Percentiles rank a stretch among this genome's conserved stretches.
These are phyloP conservation scores for Eulemur macaco DNA, from an alignment of 2,113 vertebrate genomes.

Conservation along the genomic window DNA sequence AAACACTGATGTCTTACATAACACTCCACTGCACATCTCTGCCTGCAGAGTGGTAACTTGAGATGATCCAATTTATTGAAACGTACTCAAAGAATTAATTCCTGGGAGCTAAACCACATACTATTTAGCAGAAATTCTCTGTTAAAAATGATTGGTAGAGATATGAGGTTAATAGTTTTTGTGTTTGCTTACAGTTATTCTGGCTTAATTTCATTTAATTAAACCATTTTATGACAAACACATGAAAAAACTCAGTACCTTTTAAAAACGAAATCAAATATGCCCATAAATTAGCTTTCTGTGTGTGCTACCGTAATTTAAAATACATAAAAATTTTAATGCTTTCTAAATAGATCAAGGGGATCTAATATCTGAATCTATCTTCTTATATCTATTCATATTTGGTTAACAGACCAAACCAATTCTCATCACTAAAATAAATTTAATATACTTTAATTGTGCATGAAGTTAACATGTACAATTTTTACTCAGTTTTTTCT, in stretches of 20 bases:
- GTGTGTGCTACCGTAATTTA: neutral
- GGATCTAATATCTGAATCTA: neutral
- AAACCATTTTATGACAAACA: constrained; percentile 41
- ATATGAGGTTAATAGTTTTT: constrained; percentile 24
- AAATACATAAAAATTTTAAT: constrained; percentile 44
- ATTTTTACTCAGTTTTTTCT: neutral
- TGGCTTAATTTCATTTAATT: constrained; percentile 50
- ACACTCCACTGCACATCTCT: neutral
- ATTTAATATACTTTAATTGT: neutral
- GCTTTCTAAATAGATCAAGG: constrained; percentile 15
- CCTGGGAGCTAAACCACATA: constrained; percentile 11
- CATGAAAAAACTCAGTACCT: constrained; percentile 39
- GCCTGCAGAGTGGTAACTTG: neutral
- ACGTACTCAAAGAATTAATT: constrained; percentile 43
- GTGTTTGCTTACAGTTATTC: constrained; percentile 19
- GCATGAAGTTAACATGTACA: neutral
- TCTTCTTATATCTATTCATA: neutral
- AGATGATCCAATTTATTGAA: neutral
- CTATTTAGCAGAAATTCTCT: constrained; percentile 5
- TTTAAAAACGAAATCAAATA: constrained; percentile 33
- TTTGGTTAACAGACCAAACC: neutral
- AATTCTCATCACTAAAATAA: neutral
- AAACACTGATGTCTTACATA: neutral
- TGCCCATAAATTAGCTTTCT: constrained; percentile 31
- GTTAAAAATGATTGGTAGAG: neutral